Evolutionary conservation across 2,113 vertebrate genomes (phyloP).

Genomic region (Pterocles gutturalis): DNA sequence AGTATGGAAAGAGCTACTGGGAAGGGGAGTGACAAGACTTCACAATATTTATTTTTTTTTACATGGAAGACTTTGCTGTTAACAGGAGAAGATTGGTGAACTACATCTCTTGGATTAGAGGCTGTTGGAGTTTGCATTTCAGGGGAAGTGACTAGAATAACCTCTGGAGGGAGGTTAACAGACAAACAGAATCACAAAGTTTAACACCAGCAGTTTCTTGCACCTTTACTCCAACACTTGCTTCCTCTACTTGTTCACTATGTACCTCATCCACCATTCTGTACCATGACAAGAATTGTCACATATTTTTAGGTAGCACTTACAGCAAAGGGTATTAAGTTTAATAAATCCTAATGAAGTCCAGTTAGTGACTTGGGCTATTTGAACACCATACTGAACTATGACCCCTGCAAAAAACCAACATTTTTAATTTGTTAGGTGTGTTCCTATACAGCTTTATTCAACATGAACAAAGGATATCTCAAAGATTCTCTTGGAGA

Average conservation of each 20-base stretch:
- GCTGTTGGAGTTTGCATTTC: background rate
- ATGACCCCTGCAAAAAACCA: background rate
- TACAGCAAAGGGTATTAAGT: background rate
- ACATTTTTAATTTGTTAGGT: background rate
- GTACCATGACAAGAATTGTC: background rate
- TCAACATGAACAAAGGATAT: background rate
- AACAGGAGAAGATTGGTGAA: background rate
- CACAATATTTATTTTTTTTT: background rate
- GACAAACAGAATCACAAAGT: background rate
- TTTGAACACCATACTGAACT: background rate
- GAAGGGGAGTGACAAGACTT: background rate
- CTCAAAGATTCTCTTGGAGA: background rate
- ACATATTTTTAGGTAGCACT: background rate
- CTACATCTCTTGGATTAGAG: background rate
- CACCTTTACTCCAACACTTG: background rate
- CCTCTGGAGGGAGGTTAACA: background rate
- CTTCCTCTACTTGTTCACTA: fast-evolving
- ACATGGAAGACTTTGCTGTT: background rate
- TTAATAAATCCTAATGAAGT: background rate
- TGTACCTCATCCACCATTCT: background rate
- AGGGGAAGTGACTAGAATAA: background rate
- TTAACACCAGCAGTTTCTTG: background rate
- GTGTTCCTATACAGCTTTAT: background rate
- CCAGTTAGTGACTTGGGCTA: background rate
- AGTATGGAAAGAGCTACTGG: background rate